Conservation (phyloP, 2,113 vertebrate species). For the Archocentrus centrarchus region DNA sequence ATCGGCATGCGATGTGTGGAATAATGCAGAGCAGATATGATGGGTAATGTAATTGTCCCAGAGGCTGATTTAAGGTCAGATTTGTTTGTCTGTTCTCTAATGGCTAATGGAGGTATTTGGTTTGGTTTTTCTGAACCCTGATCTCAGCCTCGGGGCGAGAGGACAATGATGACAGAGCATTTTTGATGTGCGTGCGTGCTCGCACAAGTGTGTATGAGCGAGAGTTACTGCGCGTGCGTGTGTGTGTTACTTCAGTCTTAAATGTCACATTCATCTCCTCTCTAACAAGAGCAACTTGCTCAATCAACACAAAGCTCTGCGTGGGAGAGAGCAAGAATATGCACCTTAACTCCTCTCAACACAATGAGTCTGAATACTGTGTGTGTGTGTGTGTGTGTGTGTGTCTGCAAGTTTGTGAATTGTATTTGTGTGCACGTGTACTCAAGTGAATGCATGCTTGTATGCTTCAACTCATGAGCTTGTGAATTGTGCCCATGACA, state of each 20-base stretch:
- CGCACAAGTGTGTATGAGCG: conserved; percentile 1
- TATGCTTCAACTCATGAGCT: background rate
- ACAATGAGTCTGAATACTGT: conserved; percentile 21
- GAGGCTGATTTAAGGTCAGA: conserved; percentile 36
- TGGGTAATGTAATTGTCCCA: background rate
- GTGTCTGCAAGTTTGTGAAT: too few species aligned
- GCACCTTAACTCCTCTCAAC: conserved; percentile 38
- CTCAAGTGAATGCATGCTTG: background rate
- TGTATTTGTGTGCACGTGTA: background rate
- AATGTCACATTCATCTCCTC: conserved; percentile 59
- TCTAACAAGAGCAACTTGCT: conserved; percentile 43
- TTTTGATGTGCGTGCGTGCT: conserved; percentile 25
- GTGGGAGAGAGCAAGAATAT: conserved; percentile 51
- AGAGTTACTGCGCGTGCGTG: background rate
- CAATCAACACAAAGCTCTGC: conserved; percentile 47
- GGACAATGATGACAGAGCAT: conserved; percentile 56
- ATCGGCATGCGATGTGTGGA: background rate
- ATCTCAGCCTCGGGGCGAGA: conserved; percentile 14
- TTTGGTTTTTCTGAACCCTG: conserved; percentile 37
- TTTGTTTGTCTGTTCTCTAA: conserved; percentile 44
- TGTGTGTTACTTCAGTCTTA: conserved; percentile 29
- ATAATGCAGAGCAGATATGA: background rate
- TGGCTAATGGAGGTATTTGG: conserved; percentile 41
- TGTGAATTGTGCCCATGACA: conserved; percentile 6
- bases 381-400: background rate